Evolutionary conservation across 2,797 vertebrate species (phyloP), one percentile per base, ranked within the genome.

Genomic region (Oceanodroma leucorhoa): DNA sequence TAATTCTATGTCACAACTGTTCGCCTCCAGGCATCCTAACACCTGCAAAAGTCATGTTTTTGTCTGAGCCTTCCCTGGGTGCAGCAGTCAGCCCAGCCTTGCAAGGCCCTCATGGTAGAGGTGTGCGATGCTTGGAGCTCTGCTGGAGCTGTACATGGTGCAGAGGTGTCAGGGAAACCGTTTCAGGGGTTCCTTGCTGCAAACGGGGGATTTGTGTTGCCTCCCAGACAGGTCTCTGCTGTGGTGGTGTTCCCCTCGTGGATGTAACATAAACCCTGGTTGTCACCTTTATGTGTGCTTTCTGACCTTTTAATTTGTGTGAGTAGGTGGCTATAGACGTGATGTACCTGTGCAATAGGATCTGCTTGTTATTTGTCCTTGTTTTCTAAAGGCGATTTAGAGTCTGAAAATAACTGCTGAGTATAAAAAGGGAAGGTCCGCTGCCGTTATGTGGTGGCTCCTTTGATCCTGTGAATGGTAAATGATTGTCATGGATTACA

Each of bases 331-430:
- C 60, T 69, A 2, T 21, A 57, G 71, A 61, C 3, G 0, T 5
- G 4, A 29, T 60, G 30, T 62, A 65, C 78, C 34, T 83, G 32
- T 76, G 62, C 40, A 82, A 58, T 50, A 66, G 55, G 62, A 82
- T 84, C 77, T 60, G 16, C 23, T 60, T 92, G 41, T 90, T 93
- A 45, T 58, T 83, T 67, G 10, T 72, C 79, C 20, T 36, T 66
- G 53, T 58, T 58, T 77, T 87, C 73, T 89, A 36, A 76, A 70
- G 43, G 20, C 14, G 20, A 46, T 79, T 88, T 67, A 65, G n/a
- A 51, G 6, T 36, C 34, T 90, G 43, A 79, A 82, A 83, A 26
- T 46, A 82, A 64, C 32, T 17, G 12, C 9, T 24, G 43, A 30
- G 7, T 61, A 48, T n/a, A 55, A 65, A 81, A 78, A 81, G 27